Base-by-base conservation (phyloP, 30 jellyfish, hydroid and myxozoan genomes). In the Cassiopea xamachana region DNA sequence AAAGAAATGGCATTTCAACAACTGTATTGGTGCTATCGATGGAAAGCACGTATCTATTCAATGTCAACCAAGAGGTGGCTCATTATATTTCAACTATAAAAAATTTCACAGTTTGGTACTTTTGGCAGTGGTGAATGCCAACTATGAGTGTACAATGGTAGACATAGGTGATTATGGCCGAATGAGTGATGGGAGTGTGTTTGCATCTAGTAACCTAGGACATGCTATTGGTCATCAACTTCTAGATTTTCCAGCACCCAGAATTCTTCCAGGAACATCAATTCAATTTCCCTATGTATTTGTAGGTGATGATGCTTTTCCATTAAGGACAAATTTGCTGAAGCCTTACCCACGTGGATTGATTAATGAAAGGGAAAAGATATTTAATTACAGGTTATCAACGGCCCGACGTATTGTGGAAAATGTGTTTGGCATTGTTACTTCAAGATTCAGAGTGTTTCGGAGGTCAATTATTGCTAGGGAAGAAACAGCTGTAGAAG, bases 31-130 rank as follows among this genome's bases (percentile, higher is more conserved):
- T 73, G 97, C 97, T 77, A 90, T 83, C 46, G 93, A 90, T 46
- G 97, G 97, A 58, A 90, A 82, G 77, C 97, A 90, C n/a, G 97
- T 76, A 19, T 50, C 61, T n/a, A 90, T 90, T 44, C 92, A 90
- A 77, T 83, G 90, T 46, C 97, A 94, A 7, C 80, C 79, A 43
- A 64, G 93, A 51, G 80, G 86, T 9, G 97, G 97, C 92, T 91
- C 97, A 7, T 14, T 59, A 70, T 91, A 67, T 91, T 91, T n/a
- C n/a, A n/a, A n/a, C n/a, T n/a, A n/a, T n/a, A n/a, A n/a, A n/a
- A n/a, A n/a, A n/a, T n/a, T n/a, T 46, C 94, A 75, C 69, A 89
- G 96, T 82, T 80, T 89, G 19, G 97, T 90, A 43, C 84, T 90
- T 9, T 55, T 90, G 84, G 97, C 94, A 2, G 83, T 70, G 9